Conservation (phyloP, 1,140 invertebrate genomes). For the Orius insidiosus region DNA sequence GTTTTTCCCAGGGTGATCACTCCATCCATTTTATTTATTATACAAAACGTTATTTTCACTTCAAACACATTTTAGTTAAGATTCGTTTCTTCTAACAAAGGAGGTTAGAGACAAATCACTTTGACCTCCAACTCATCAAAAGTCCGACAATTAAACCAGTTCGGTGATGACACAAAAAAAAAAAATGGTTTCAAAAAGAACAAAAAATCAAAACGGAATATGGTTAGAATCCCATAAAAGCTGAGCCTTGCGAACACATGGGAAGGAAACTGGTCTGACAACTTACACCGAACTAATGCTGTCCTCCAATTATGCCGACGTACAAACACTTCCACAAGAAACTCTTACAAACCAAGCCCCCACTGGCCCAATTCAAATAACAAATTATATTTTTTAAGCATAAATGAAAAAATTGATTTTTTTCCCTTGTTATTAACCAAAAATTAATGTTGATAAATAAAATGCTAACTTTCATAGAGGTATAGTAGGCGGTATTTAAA, state of each 20-base stretch:
- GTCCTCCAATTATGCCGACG: no score
- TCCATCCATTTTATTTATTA: constrained; percentile 12
- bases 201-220: background rate
- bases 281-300: constrained; percentile 6
- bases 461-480: no score
- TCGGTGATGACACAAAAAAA: constrained; percentile 3
- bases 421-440: no score
- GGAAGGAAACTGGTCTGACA: constrained; percentile 6
- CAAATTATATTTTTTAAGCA: no score
- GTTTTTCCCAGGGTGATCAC: constrained; percentile 13
- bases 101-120: background rate
- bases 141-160: constrained; percentile 1
- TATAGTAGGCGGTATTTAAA: no score
- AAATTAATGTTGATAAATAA: no score
- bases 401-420: no score
- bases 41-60: background rate
- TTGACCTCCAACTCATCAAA: background rate
- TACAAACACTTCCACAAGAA: no score
- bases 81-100: background rate
- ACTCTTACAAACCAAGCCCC: no score
- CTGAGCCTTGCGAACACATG: background rate
- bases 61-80: background rate
- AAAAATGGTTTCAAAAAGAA: background rate
- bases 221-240: background rate
- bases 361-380: no score